Conservation (phyloP, 2,888 invertebrate genomes). For the Standfussiana lucernea region DNA sequence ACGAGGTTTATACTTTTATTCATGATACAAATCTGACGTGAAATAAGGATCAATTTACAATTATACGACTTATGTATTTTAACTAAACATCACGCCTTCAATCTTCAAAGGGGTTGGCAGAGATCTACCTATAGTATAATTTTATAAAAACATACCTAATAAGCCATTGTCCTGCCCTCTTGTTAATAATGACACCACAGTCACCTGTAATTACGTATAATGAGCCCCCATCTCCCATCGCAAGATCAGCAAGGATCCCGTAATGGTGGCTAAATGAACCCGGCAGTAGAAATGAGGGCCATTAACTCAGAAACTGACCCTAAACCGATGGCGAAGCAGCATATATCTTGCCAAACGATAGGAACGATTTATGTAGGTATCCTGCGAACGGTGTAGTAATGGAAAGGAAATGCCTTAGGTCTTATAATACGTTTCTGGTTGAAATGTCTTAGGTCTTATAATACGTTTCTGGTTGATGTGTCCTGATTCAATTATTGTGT, state of each 20-base stretch:
- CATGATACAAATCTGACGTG: background rate
- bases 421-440: background rate
- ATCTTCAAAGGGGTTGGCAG: background rate
- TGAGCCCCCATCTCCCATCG: background rate
- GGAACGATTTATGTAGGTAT: conserved; percentile 40
- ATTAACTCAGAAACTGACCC: conserved; percentile 45
- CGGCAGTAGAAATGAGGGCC: conserved; percentile 23
- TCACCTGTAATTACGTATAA: conserved; percentile 41
- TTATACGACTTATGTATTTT: background rate
- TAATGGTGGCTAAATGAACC: conserved; percentile 39
- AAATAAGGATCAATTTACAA: no score
- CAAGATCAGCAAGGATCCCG: conserved; percentile 29
- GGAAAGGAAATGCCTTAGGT: background rate
- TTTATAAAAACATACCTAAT: background rate
- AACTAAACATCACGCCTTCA: background rate
- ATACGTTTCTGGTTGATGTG: background rate
- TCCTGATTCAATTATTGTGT: background rate
- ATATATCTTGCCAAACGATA: conserved; percentile 52
- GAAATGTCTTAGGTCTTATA: background rate
- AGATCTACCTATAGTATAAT: background rate
- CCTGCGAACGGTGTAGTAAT: conserved; percentile 6
- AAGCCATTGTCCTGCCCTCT: no score
- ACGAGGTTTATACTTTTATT: background rate
- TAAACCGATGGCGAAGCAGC: conserved; percentile 13
- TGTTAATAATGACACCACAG: background rate